Evolutionary conservation across 92 coral and sea anemone species (phyloP).

Genomic region (Plumapathes pennacea): DNA sequence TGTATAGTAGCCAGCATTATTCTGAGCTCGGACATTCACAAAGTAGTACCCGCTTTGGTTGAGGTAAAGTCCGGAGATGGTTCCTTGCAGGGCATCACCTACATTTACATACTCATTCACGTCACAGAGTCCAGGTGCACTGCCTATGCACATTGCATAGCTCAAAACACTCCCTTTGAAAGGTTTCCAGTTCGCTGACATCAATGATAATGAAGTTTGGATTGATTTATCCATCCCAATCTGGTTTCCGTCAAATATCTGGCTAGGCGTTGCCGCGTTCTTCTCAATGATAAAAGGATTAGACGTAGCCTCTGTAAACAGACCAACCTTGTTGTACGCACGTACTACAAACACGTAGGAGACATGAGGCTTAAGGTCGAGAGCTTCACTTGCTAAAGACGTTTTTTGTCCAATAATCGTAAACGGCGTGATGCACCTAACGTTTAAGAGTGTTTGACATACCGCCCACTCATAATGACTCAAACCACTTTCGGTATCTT

Average conservation of each 20-base stretch:
- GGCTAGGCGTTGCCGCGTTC: conserved; percentile 56
- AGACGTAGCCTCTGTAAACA: conserved; percentile 63
- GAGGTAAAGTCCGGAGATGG: conserved; percentile 57
- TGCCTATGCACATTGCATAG: conserved; percentile 87
- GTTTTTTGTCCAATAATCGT: conserved; percentile 48
- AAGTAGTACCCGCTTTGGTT: conserved; percentile 66
- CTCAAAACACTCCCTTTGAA: conserved; percentile 68
- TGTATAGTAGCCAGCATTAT: conserved; percentile 72
- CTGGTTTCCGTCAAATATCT: conserved; percentile 69
- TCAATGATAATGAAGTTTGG: conserved; percentile 72
- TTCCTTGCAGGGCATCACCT: conserved; percentile 44
- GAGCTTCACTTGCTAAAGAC: conserved; percentile 39
- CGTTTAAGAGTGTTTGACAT: conserved; percentile 42
- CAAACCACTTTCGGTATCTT: conserved; percentile 76
- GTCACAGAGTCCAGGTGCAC: conserved; percentile 64
- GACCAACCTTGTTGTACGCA: conserved; percentile 77
- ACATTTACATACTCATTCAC: conserved; percentile 43
- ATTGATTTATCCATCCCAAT: conserved; percentile 36
- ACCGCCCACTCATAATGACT: conserved; percentile 77
- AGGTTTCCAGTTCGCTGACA: conserved; percentile 88
- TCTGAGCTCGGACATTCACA: conserved; percentile 69
- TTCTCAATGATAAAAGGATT: conserved; percentile 71
- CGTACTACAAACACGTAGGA: conserved; percentile 66
- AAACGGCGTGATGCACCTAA: conserved; percentile 66
- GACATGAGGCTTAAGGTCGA: conserved; percentile 75